These are phyloP conservation scores for Chrysochloris asiatica DNA, from an alignment of 2,113 vertebrate genomes.

Conservation along the genomic window DNA sequence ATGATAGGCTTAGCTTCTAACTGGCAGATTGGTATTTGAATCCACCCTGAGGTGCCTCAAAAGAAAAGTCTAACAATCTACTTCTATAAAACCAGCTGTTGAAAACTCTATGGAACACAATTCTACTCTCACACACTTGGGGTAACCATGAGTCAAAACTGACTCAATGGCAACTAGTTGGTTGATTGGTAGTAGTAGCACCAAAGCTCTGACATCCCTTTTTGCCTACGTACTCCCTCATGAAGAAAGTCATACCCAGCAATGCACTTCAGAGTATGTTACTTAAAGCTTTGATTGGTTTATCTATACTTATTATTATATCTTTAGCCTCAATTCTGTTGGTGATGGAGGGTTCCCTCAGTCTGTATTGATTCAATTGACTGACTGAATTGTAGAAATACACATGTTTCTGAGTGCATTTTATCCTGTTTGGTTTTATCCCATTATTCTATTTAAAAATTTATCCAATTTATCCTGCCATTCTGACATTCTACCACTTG, in stretches of 20 bases:
- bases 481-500: neutral
- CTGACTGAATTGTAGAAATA: neutral
- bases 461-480: neutral
- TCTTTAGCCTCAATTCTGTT: neutral
- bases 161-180: neutral
- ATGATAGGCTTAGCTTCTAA: neutral
- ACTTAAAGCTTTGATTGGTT: neutral
- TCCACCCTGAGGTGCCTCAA: neutral
- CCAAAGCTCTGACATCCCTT: neutral
- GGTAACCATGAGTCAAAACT: neutral
- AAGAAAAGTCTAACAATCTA: no score
- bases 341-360: neutral
- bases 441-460: conserved; percentile 1
- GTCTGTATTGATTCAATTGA: neutral
- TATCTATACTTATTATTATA: neutral
- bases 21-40: neutral
- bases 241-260: neutral
- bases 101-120: no score
- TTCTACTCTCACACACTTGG: no score
- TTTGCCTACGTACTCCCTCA: neutral
- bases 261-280: neutral
- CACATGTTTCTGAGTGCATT: neutral
- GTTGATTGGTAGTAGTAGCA: neutral
- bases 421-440: neutral
- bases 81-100: no score